A percentile compares a stretch with the other conserved stretches of the same genome.
These are phyloP conservation scores for Spea multiplicata DNA, from an alignment of 2,113 vertebrate genomes.

Conservation along the genomic window DNA sequence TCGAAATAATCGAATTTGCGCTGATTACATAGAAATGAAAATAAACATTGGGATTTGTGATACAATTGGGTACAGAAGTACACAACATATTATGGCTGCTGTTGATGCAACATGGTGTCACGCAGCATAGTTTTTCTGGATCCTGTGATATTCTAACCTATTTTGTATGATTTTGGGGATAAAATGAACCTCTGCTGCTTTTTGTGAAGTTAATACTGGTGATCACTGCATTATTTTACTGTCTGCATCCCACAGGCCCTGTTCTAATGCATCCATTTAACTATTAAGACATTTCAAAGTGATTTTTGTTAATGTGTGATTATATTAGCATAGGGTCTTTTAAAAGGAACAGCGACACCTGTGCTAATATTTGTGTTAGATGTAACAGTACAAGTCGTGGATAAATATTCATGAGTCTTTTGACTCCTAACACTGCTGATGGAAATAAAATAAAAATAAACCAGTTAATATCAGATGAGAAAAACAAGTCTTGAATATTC, in stretches of 20 bases:
- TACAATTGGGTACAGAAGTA: not conserved
- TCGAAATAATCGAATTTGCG: not conserved
- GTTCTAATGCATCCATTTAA: not conserved
- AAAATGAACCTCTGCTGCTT: not conserved
- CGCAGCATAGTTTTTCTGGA: not conserved
- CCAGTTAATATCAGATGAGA: not conserved
- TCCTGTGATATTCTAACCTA: not conserved
- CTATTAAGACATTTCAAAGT: not conserved
- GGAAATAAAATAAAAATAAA: not conserved
- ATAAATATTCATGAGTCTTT: constrained; percentile 13
- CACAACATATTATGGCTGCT: not conserved
- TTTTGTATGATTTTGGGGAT: not conserved
- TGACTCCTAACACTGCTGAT: not conserved
- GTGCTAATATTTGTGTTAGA: constrained; percentile 1
- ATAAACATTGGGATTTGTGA: not conserved
- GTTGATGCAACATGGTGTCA: not conserved
- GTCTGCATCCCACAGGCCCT: not conserved
- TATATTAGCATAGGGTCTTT: not conserved
- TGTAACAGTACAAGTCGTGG: not conserved
- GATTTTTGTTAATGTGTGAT: not conserved
- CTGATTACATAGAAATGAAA: not conserved
- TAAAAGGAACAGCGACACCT: not conserved
- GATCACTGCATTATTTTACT: not conserved
- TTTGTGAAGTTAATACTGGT: not conserved
- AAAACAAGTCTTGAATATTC: not conserved